Evolutionary conservation across 2,113 vertebrate genomes (phyloP).

Genomic region (Cyrtonyx montezumae): DNA sequence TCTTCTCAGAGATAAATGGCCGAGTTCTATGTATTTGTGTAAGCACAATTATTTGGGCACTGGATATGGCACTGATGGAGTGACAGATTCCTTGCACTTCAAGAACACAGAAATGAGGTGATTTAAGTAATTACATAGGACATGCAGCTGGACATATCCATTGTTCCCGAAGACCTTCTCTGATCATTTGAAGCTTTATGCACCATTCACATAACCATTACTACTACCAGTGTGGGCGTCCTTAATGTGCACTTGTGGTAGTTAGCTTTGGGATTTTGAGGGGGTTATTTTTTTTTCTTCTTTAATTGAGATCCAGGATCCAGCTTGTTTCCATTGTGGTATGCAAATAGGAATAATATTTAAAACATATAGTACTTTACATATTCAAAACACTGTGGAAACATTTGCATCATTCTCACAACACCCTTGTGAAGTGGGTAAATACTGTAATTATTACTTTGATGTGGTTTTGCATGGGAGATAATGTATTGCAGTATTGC

Average conservation of each 20-base stretch:
- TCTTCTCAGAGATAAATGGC: slow-evolving; percentile 5
- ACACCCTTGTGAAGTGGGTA: background rate
- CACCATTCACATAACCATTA: background rate
- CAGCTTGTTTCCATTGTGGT: background rate
- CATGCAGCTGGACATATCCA: background rate
- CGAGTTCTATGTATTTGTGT: background rate
- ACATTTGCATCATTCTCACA: background rate
- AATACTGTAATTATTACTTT: background rate
- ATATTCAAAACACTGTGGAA: slow-evolving; percentile 19
- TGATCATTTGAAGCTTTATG: background rate
- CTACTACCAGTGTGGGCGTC: background rate
- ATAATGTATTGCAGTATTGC: background rate
- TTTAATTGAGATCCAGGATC: background rate
- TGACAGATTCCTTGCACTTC: background rate
- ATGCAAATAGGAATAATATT: slow-evolving; percentile 42
- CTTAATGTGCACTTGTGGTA: fast-evolving
- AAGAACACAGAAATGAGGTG: background rate
- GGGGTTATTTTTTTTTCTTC: background rate
- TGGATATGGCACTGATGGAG: background rate
- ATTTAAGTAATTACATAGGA: background rate
- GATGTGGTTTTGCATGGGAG: slow-evolving; percentile 1
- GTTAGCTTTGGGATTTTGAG: background rate
- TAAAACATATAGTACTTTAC: background rate
- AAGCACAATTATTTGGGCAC: background rate
- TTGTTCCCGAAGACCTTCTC: background rate